These are phyloP conservation scores for Pseudopleuronectes americanus DNA, from an alignment of 2,797 vertebrate species.

Conservation along the genomic window DNA sequence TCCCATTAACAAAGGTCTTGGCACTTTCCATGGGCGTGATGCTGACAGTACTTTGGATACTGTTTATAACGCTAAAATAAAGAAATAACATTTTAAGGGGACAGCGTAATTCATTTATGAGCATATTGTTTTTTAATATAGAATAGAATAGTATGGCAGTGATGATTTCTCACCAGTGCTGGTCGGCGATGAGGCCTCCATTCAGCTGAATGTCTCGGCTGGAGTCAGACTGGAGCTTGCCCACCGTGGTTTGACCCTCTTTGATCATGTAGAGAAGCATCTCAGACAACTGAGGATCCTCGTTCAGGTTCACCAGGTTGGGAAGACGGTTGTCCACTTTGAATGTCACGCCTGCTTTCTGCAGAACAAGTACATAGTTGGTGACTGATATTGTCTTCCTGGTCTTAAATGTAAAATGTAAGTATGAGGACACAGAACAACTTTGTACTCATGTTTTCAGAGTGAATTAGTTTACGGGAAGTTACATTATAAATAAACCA, in stretches of 20 bases:
- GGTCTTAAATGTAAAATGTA: background rate
- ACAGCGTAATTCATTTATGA: background rate
- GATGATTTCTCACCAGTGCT: conserved; percentile 88
- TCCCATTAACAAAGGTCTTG: conserved; percentile 94
- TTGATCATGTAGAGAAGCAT: conserved; percentile 97
- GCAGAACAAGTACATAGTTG: background rate
- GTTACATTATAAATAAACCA: background rate
- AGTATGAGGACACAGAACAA: too few species aligned
- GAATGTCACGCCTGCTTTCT: conserved; percentile 94
- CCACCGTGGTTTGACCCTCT: conserved; percentile 93
- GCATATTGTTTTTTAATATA: too few species aligned
- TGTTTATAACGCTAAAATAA: conserved; percentile 87
- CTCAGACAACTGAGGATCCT: conserved; percentile 97
- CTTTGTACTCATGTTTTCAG: background rate
- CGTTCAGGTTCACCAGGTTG: conserved; percentile 96
- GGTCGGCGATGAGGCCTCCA: conserved; percentile 92
- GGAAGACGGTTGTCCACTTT: conserved; percentile 94
- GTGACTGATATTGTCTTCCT: background rate
- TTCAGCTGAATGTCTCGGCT: conserved; percentile 92
- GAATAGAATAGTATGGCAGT: too few species aligned
- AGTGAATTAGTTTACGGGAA: background rate
- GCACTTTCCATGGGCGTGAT: conserved; percentile 87
- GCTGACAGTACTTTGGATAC: conserved; percentile 82
- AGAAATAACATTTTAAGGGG: background rate
- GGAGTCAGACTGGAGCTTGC: conserved; percentile 85